phyloP scores from a whole-genome alignment of 2,888 invertebrate genomes.

The Portevinia maculata region DNA sequence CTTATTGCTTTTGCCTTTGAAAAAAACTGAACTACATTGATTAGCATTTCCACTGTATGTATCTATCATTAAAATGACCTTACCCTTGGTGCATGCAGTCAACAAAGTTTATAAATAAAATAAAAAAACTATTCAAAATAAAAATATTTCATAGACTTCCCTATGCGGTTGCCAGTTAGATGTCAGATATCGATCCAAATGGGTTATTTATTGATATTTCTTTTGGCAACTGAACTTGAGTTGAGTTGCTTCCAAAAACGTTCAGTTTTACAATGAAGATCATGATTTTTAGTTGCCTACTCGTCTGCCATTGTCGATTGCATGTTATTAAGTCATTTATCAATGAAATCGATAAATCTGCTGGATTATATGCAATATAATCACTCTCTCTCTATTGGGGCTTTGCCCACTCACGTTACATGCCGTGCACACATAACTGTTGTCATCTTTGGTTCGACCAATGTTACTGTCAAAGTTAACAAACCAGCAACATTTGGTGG shows the following conservation, averaged over 20 bases:
- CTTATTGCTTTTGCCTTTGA: no score
- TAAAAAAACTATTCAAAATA: not conserved
- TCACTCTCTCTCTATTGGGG: conserved; percentile 40
- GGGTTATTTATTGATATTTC: conserved; percentile 61
- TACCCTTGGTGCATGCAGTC: conserved; percentile 20
- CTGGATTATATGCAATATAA: conserved; percentile 26
- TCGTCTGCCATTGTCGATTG: not conserved
- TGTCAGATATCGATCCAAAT: conserved; percentile 62
- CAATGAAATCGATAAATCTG: conserved; percentile 6
- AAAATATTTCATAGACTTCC: conserved; percentile 1
- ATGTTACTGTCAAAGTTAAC: not conserved
- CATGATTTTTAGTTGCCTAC: not conserved
- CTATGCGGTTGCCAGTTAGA: conserved; percentile 5
- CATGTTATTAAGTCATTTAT: conserved; percentile 9
- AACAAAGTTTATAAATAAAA: not conserved
- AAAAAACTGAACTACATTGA: no score
- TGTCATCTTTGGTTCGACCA: conserved; percentile 2
- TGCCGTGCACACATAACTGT: not conserved
- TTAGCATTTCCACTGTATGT: no score
- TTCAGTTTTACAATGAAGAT: not conserved
- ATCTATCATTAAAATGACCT: not conserved
- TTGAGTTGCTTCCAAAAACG: conserved; percentile 14
- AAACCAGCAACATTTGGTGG: no score
- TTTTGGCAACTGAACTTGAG: conserved; percentile 27
- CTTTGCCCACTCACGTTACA: not conserved